Evolutionary conservation across 2,113 vertebrate genomes (phyloP), one percentile per base, ranked within the genome.

Genomic region (Micromys minutus): DNA sequence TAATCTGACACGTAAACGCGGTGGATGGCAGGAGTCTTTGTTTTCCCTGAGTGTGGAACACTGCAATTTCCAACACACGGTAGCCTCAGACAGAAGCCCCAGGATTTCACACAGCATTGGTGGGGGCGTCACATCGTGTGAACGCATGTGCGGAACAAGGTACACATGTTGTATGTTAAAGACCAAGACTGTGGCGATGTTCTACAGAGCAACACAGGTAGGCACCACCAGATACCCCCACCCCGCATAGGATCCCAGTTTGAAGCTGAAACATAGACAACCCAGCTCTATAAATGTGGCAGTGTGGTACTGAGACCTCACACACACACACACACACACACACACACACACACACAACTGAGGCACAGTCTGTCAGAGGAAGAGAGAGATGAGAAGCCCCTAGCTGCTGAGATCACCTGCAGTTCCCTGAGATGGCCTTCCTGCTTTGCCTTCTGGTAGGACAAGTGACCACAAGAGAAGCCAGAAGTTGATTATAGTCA

Each of bases 361-460:
- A 90, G 75, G 91, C 34, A 52, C 39, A 90, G 21, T 65, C 84
- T 59, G 22, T 59, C 13, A 13, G 52, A 77, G 69, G 42, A 22
- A 92, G 42, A 74, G 50, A 55, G 31, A 17, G 22, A 76, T 76
- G 72, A 90, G 50, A 94, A 26, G n/a, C 59, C 45, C 36, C 71
- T 74, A 74, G 34, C 47, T 39, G 55, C n/a, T 52, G 55, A n/a
- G 45, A 69, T 13, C 34, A 34, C 79, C 67, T 75, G 67, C 22
- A 69, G 94, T 63, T 76, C 45, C 69, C 92, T 50, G 59, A 89
- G 69, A 90, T 55, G 7, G n/a, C 36, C 59, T 85, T 86, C 67
- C 63, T 5, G 6, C n/a, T 45, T 2, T 39, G 59, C 8, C 17
- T 50, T 52, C 26, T 52, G 12, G 45, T 45, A 83, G 39, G 22